Percentiles rank a stretch among this genome's conserved stretches.
Evolutionary conservation across 64 coral and sea anemone species (phyloP).

Genomic region (Actinia equina): DNA sequence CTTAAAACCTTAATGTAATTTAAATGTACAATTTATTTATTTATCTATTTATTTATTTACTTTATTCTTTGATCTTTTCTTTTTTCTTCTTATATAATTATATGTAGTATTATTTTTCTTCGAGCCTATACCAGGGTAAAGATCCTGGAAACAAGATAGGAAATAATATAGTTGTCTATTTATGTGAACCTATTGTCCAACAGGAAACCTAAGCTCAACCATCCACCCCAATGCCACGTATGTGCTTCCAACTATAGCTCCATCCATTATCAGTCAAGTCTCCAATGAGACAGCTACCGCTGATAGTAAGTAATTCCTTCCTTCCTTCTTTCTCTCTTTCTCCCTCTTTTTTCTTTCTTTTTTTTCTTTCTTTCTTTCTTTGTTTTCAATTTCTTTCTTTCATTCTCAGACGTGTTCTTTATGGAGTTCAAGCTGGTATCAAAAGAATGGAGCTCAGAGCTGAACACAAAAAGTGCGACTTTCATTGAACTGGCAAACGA

Average conservation of each 20-base stretch:
- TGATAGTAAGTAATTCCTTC: neutral
- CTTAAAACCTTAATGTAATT: no score
- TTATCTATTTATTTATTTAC: no score
- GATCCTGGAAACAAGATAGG: no score
- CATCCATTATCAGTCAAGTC: slow-evolving; percentile 10
- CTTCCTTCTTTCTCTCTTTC: neutral
- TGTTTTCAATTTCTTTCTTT: neutral
- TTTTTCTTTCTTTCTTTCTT: neutral
- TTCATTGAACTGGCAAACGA: slow-evolving; percentile 18
- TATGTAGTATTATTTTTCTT: no score
- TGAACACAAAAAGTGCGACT: neutral
- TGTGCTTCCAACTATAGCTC: neutral
- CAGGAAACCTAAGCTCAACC: neutral
- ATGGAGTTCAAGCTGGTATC: slow-evolving; percentile 17
- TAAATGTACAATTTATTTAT: no score
- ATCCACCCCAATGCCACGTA: neutral
- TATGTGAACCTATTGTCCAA: neutral
- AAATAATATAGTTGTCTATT: neutral
- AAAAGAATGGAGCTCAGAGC: slow-evolving; percentile 1
- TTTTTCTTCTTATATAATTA: no score
- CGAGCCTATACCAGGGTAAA: no score
- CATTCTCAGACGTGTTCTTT: slow-evolving; percentile 12
- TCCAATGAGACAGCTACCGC: neutral
- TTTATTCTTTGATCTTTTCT: no score
- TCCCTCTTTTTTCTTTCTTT: neutral